Evolutionary conservation across 2,797 vertebrate species (phyloP).

Genomic region (Meriones psammophilus): DNA sequence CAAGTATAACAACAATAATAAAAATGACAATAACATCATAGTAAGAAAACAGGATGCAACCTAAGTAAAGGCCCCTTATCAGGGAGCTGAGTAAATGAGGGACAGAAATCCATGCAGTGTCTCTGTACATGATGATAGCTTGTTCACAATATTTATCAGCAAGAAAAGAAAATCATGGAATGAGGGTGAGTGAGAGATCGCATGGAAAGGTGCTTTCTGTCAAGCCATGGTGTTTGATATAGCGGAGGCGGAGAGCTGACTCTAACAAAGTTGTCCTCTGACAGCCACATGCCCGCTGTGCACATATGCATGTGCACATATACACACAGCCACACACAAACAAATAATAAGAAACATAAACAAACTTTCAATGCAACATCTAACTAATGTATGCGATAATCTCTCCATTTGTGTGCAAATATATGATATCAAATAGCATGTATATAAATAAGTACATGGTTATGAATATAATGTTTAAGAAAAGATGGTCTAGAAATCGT

Average conservation of each 20-base stretch:
- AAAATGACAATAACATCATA: conserved; percentile 39
- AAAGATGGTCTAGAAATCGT: background rate
- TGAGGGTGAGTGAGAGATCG: too few relatives aligned
- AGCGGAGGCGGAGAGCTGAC: background rate
- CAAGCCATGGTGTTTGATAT: background rate
- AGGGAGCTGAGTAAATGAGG: background rate
- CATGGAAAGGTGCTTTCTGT: background rate
- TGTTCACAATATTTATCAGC: background rate
- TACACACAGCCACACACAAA: background rate
- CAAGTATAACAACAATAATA: conserved; percentile 29
- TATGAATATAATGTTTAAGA: background rate
- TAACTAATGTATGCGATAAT: background rate
- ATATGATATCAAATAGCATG: background rate
- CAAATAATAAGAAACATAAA: background rate
- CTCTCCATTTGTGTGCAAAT: background rate
- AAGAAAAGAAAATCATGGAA: background rate
- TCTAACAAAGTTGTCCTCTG: background rate
- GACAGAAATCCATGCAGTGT: background rate
- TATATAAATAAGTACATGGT: background rate
- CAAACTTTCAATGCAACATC: background rate
- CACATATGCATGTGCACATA: background rate
- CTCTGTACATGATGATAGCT: background rate
- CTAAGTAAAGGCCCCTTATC: background rate
- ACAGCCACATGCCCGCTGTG: background rate
- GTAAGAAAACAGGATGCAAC: conserved; percentile 53